Evolutionary conservation across 1,140 invertebrate genomes (phyloP), one percentile per base, ranked within the genome.

Genomic region (Hypothenemus hampei): DNA sequence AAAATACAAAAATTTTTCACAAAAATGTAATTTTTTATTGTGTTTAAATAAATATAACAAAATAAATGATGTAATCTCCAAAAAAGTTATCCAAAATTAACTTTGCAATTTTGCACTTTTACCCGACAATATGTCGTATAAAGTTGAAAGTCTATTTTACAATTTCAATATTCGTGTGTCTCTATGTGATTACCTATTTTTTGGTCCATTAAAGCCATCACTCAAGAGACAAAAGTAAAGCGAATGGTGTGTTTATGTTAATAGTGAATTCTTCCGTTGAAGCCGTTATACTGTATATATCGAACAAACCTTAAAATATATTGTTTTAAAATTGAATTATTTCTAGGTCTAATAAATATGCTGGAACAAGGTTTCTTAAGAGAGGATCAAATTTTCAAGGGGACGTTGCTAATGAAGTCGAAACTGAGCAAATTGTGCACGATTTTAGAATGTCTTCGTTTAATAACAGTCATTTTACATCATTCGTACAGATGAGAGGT

Each of bases 321-420:
- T 39, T 39, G 18, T 39, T 39, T 39, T 11, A 8, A 39, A 1
- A 11, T 21, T 23, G 11, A 21, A 11, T 21, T 23, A 43, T 43
- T 43, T 31, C 10, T 29, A 50, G 49, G 58, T 82, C 80, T 37
- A 89, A 88, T 59, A 82, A 86, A 70, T 98, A 91, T 79, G 95
- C 95, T 18, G 95, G 95, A 8, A 98, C 95, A 0, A 81, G 96
- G 63, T 99, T 97, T 75, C 73, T 98, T 0, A 99, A 99, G 75
- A 79, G 96, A 61, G 96, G 96, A 18, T 86, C 93, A 3, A 98
- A 97, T 76, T 87, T 84, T 72, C 80, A 91, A 80, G 96, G 96
- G 35, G 89, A 97, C 77, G 94, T 97, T 4, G 96, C 94, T 1
- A 99, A 99, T 77, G 95, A 98, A 78, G 94, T 99, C 7, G 96